Evolutionary conservation across 2,113 vertebrate species (phyloP).

Genomic region (Archilochus colubris): DNA sequence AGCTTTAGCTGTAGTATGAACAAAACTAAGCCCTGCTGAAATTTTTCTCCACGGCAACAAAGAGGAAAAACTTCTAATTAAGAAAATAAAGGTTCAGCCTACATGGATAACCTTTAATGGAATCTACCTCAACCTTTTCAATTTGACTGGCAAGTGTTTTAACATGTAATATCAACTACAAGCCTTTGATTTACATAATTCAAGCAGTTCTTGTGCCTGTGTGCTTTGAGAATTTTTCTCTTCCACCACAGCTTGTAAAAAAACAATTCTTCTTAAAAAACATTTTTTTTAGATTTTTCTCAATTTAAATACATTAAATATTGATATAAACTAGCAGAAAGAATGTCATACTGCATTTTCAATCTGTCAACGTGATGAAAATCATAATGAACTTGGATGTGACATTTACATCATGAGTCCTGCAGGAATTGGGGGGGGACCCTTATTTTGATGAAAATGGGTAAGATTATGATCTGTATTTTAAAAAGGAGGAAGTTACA

Average conservation of each 20-base stretch:
- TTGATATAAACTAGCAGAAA: background rate
- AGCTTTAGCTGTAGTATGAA: background rate
- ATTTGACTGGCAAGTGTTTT: constrained; percentile 29
- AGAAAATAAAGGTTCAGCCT: constrained; percentile 43
- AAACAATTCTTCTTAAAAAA: background rate
- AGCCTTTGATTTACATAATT: constrained; percentile 47
- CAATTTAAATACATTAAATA: background rate
- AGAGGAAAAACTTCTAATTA: constrained; percentile 40
- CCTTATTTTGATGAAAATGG: background rate
- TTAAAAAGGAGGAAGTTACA: background rate
- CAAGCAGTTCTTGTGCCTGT: constrained; percentile 8
- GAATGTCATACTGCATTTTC: background rate
- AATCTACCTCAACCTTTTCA: constrained; percentile 68
- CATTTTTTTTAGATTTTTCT: background rate
- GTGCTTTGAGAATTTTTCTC: background rate
- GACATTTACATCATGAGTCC: background rate
- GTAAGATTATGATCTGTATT: background rate
- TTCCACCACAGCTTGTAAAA: background rate
- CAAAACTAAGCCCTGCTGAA: constrained; percentile 1
- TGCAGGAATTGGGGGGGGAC: background rate
- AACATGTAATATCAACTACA: constrained; percentile 39
- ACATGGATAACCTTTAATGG: constrained; percentile 64
- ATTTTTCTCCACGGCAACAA: background rate
- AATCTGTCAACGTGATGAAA: background rate
- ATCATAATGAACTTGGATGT: background rate